These are phyloP conservation scores for Conistra vaccinii DNA, from an alignment of 2,888 invertebrate species.

Conservation along the genomic window DNA sequence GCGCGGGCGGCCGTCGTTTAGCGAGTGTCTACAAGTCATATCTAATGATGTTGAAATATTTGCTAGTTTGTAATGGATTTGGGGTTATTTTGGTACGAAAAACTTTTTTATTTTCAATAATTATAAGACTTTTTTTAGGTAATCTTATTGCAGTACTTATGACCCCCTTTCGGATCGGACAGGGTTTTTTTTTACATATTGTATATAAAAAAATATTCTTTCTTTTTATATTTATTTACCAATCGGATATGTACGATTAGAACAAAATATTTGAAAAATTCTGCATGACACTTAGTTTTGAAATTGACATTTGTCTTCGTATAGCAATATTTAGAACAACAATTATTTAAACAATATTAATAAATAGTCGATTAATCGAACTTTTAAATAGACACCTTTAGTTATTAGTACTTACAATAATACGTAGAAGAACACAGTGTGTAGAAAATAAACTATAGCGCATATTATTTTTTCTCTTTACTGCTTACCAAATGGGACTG, in stretches of 20 bases:
- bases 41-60: no score
- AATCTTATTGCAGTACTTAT: no score
- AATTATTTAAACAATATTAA: conserved; percentile 42
- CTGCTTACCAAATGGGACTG: conserved; percentile 88
- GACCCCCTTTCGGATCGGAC: no score
- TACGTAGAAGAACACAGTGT: conserved; percentile 66
- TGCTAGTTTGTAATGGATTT: no score
- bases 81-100: no score
- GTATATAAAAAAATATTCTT: background rate
- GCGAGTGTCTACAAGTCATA: no score
- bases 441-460: conserved; percentile 82
- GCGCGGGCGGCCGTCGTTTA: no score
- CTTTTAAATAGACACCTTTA: conserved; percentile 56
- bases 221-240: background rate
- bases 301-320: conserved; percentile 44
- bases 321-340: conserved; percentile 54
- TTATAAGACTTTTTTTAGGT: no score
- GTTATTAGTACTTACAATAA: conserved; percentile 47
- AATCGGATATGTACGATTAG: conserved; percentile 22
- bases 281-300: conserved; percentile 64
- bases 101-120: no score
- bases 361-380: conserved; percentile 60
- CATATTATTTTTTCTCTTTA: conserved; percentile 88
- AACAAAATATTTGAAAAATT: conserved; percentile 13
- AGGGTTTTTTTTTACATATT: no score